A percentile compares a stretch with the other conserved stretches of the same genome.
Conservation (phyloP, 2,113 vertebrate species). For the Delphinus delphis region DNA sequence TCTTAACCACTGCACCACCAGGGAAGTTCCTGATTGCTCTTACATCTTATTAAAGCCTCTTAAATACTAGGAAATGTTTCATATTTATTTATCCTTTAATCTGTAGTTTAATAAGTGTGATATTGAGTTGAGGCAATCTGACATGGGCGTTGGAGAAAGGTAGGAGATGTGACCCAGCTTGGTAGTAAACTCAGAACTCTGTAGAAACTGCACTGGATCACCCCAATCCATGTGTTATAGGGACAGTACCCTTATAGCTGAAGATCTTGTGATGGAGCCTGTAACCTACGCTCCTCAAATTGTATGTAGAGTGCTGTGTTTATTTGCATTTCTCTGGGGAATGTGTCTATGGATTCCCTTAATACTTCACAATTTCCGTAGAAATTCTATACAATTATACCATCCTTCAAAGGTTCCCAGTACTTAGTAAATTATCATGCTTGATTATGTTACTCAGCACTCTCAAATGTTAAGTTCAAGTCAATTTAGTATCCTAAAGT, state of each 20-base stretch:
- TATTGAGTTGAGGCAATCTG: not conserved
- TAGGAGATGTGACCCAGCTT: not conserved
- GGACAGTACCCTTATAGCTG: not conserved
- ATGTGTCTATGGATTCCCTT: not conserved
- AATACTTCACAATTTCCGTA: not conserved
- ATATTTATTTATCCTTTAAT: not conserved
- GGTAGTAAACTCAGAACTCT: not conserved
- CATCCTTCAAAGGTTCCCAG: not conserved
- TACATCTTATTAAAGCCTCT: not conserved
- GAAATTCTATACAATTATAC: not conserved
- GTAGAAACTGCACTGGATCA: not conserved
- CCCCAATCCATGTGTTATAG: too few relatives aligned
- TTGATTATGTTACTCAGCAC: not conserved
- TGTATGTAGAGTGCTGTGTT: not conserved
- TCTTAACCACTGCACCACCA: too few relatives aligned
- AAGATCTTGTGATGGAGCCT: not conserved
- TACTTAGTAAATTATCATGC: not conserved
- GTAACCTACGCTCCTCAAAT: not conserved
- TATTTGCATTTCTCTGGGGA: not conserved
- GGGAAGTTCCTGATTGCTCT: not conserved
- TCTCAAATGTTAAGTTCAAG: not conserved
- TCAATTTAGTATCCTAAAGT: not conserved
- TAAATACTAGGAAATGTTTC: not conserved
- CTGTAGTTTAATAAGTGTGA: not conserved
- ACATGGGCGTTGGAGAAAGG: not conserved